Base-by-base conservation (phyloP, 1,140 invertebrate species). In the Calycopis cecrops region DNA sequence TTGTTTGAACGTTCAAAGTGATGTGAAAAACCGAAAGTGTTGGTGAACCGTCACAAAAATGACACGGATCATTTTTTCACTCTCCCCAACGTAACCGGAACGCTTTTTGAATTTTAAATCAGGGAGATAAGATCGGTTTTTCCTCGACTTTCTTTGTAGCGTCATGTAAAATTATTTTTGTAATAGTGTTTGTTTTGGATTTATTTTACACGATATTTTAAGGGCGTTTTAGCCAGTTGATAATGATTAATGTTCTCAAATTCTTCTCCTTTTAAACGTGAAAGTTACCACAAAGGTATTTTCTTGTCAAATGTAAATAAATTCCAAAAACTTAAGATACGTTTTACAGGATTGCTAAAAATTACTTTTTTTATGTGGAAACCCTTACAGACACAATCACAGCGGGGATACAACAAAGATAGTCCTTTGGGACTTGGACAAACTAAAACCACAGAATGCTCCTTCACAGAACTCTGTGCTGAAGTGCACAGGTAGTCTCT, bases 51-150 rank as follows among this genome's bases (percentile, higher is more conserved):
- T 70, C 67, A 67, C 40, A 57, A n/a, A 35, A 40, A 34, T 67
- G 67, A 70, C 64, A 63, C 40, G 53, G 35, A 49, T 52, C 48
- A 53, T 67, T 67, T 70, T 70, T 70, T 67, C 65, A 63, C 62
- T 9, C 33, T 9, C 34, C 34, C 40, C 58, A 55, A 47, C 8
- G 9, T 52, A 50, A 35, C 9, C n/a, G 37, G 16, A 35, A 9
- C 8, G 44, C 17, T 4, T 3, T 14, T 21, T 34, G 34, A 17
- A 28, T 21, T 50, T 48, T 52, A 57, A 48, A 9, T 28, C 16
- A 12, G 21, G 9, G 21, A 7, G 2, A 28, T 57, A 60, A 37
- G 42, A 34, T 42, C 35, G 3, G 35, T 21, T 63, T 54, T 63
- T 4, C 18, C 16, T 9, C 50, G 51, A 16, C 1, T 4, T 2